Percentiles rank a stretch among this genome's conserved stretches.
Conservation (phyloP, 2,113 vertebrate species). For the Origma solitaria region DNA sequence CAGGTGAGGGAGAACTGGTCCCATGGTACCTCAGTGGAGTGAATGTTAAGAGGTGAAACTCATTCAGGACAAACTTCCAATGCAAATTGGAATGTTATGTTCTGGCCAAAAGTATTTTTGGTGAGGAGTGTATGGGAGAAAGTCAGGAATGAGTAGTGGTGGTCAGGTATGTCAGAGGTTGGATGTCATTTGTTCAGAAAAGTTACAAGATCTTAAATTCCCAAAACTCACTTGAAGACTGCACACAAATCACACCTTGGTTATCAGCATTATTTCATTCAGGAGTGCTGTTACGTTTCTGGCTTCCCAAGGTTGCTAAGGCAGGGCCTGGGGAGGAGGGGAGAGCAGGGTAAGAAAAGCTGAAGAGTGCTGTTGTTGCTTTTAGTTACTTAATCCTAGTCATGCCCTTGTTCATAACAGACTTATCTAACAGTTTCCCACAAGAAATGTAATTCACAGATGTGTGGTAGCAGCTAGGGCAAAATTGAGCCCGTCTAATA, state of each 20-base stretch:
- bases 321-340: not conserved
- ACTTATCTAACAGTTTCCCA: not conserved
- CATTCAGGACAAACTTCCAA: not conserved
- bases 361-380: not conserved
- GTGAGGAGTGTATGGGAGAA: not conserved
- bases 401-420: not conserved
- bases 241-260: not conserved
- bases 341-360: not conserved
- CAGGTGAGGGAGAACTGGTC: not conserved
- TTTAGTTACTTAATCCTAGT: not conserved
- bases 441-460: not conserved
- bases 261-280: not conserved
- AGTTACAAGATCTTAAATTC: not conserved
- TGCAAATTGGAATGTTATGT: rapidly evolving
- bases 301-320: not conserved
- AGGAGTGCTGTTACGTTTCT: not conserved
- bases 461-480: not conserved
- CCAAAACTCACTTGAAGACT: not conserved
- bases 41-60: not conserved
- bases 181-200: not conserved
- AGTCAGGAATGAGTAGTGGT: not conserved
- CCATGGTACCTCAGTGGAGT: not conserved
- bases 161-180: not conserved
- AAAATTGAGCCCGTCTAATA: not conserved
- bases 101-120: not conserved